Conservation (phyloP, 2,888 invertebrate species). For the Idaea biselata region DNA sequence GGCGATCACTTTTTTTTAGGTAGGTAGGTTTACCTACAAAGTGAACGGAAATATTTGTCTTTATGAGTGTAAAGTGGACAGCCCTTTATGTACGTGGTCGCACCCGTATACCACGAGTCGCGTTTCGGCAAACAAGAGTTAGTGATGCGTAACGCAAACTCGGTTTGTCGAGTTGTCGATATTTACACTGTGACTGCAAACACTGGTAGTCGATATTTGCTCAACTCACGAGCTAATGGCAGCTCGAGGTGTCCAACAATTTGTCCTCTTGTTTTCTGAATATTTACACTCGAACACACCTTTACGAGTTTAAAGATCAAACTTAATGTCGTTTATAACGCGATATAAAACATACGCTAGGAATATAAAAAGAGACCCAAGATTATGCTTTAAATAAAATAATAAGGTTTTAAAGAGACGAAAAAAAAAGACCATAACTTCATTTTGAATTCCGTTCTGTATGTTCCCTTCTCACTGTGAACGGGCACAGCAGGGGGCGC, state of each 20-base stretch:
- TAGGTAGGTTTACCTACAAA: slow-evolving; percentile 40
- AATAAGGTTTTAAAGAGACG: slow-evolving; percentile 57
- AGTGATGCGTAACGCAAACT: slow-evolving; percentile 81
- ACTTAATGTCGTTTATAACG: slow-evolving; percentile 33
- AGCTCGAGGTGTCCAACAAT: slow-evolving; percentile 49
- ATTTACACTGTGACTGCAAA: slow-evolving; percentile 72
- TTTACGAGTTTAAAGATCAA: slow-evolving; percentile 52
- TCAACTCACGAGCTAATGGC: slow-evolving; percentile 72
- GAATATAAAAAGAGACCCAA: slow-evolving; percentile 49
- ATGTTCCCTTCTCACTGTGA: slow-evolving; percentile 72
- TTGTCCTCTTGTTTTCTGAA: slow-evolving; percentile 52
- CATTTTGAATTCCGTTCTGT: slow-evolving; percentile 76
- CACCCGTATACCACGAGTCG: slow-evolving; percentile 59
- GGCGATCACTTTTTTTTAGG: slow-evolving; percentile 15
- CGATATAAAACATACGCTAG: slow-evolving; percentile 39
- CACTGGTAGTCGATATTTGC: slow-evolving; percentile 74
- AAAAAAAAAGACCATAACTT: slow-evolving; percentile 76
- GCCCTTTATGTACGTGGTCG: slow-evolving; percentile 64
- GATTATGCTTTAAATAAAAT: slow-evolving; percentile 67
- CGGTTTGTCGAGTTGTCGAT: slow-evolving; percentile 75
- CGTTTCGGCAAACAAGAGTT: slow-evolving; percentile 67
- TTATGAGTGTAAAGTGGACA: slow-evolving; percentile 58
- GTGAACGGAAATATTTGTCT: slow-evolving; percentile 72
- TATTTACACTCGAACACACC: slow-evolving; percentile 66
- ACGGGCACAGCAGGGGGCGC: slow-evolving; percentile 75